A percentile compares a stretch with the other conserved stretches of the same genome.
phyloP scores from a whole-genome alignment of 2,113 vertebrate genomes.

The Centropus bengalensis region DNA sequence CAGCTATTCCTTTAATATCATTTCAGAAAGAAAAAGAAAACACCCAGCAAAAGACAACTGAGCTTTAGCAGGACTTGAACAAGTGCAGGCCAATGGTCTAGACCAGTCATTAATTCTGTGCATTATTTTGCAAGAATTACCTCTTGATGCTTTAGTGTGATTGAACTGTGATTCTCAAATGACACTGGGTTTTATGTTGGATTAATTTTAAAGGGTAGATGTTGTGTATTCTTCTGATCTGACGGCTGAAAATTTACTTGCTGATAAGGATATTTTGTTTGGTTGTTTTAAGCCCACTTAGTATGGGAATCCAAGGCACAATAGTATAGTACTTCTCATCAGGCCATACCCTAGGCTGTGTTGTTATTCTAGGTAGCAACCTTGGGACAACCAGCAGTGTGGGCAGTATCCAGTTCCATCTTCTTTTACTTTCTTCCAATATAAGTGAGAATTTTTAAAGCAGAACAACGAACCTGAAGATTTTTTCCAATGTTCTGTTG shows the following conservation, averaged over 20 bases:
- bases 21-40: neutral
- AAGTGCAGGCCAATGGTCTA: fast-evolving
- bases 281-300: fast-evolving
- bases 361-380: neutral
- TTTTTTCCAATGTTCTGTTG: fast-evolving
- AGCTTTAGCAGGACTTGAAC: fast-evolving
- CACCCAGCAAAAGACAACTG: neutral
- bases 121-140: fast-evolving
- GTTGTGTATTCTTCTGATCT: neutral
- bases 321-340: no score
- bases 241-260: neutral
- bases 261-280: fast-evolving
- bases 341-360: fast-evolving
- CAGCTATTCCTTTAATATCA: neutral
- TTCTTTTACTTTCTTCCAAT: fast-evolving
- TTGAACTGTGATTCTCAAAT: fast-evolving
- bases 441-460: neutral
- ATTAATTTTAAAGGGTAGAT: fast-evolving
- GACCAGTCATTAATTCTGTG: fast-evolving
- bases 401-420: neutral
- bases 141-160: fast-evolving
- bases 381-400: neutral
- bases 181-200: fast-evolving
- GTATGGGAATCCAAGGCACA: neutral
- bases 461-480: fast-evolving